These are phyloP conservation scores for Triops cancriformis DNA, from an alignment of 1,140 invertebrate species.

Conservation along the genomic window DNA sequence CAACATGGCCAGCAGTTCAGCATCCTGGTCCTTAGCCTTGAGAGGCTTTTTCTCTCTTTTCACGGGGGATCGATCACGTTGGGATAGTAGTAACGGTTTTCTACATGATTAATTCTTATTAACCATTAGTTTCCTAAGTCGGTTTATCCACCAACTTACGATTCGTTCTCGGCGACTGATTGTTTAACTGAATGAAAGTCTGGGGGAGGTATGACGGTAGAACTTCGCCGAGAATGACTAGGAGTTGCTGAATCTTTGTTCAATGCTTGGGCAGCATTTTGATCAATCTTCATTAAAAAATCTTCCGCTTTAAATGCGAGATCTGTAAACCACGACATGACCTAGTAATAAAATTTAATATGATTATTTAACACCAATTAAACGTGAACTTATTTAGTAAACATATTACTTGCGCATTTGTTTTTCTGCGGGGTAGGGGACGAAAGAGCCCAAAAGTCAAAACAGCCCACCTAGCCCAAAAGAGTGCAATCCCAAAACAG, in stretches of 20 bases:
- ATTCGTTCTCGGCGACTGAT: not conserved
- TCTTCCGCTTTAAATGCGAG: conserved; percentile 74
- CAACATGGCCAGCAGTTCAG: conserved; percentile 18
- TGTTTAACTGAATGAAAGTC: not conserved
- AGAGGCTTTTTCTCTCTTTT: conserved; percentile 18
- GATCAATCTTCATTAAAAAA: conserved; percentile 72
- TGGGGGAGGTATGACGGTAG: conserved; percentile 20
- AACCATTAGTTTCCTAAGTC: no score
- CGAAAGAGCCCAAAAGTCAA: no score
- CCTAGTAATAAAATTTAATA: not conserved
- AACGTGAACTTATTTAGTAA: not conserved
- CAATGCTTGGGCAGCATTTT: conserved; percentile 65
- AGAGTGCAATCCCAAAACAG: no score
- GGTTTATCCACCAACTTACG: not conserved
- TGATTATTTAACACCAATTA: no score
- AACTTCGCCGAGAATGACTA: conserved; percentile 25
- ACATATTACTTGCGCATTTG: not conserved
- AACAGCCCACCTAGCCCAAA: no score
- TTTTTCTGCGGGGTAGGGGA: no score
- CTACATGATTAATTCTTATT: not conserved
- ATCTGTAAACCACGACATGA: conserved; percentile 74
- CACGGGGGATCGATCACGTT: conserved; percentile 20
- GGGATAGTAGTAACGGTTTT: not conserved
- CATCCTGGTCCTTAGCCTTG: conserved; percentile 22
- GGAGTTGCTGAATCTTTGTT: conserved; percentile 29